Percentiles rank a stretch among this genome's conserved stretches.
Conservation (phyloP, 2,888 invertebrate species). For the Capitulum mitella region DNA sequence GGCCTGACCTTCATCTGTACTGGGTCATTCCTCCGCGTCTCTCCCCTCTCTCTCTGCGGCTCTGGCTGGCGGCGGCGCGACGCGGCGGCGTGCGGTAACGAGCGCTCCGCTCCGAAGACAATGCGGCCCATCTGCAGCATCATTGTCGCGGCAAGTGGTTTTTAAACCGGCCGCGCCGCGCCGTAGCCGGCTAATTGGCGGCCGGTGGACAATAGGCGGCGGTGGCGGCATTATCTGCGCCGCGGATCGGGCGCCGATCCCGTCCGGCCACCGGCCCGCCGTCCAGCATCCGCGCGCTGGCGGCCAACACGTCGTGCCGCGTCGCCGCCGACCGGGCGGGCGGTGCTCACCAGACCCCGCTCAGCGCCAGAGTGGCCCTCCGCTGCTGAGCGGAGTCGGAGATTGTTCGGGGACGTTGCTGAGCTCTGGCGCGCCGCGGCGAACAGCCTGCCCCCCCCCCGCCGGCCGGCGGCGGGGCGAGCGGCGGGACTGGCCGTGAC, state of each 20-base stretch:
- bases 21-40: not conserved
- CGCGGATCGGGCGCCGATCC: not conserved
- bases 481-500: not conserved
- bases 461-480: too few relatives aligned
- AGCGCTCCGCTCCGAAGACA: not conserved
- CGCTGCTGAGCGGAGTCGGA: too few relatives aligned
- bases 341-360: too few relatives aligned
- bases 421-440: too few relatives aligned
- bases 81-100: not conserved
- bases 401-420: too few relatives aligned
- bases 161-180: conserved; percentile 1
- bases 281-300: too few relatives aligned
- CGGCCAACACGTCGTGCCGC: too few relatives aligned
- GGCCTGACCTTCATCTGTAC: not conserved
- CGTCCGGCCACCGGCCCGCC: too few relatives aligned
- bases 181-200: not conserved
- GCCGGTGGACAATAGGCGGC: not conserved
- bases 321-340: too few relatives aligned
- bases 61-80: too few relatives aligned
- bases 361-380: too few relatives aligned
- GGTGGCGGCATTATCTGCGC: not conserved
- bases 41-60: not conserved
- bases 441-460: too few relatives aligned
- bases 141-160: not conserved
- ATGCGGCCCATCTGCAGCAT: not conserved